Evolutionary conservation across 2,797 vertebrate species (phyloP), one percentile per base, ranked within the genome.

Genomic region (Salmo trutta): DNA sequence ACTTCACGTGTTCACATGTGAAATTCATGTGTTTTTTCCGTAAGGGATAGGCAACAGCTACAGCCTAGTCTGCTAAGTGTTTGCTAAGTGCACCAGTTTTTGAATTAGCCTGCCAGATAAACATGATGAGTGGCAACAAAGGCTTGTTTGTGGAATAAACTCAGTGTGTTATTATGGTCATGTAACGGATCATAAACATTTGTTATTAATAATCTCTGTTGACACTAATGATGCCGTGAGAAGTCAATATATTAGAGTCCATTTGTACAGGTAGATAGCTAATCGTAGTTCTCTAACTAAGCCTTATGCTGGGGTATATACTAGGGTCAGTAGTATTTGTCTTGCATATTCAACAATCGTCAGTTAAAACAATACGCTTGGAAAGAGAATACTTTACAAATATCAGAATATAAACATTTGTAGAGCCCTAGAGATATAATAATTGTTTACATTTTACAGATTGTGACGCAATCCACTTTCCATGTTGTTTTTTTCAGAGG

Each of bases 171-270:
- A 54, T 76, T 73, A 24, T 19, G 54, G 67, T 59, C 71, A 69
- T 27, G 41, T 56, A 68, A 69, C 65, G 27, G 36, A 27, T 41
- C 41, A 69, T 70, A 64, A 71, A 71, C 3, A 33, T 66, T 52
- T 21, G 15, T 69, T 68, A 41, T 72, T 66, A 75, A 68, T 80
- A n/a, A 19, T 67, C 52, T 15, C 51, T 67, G 36, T 33, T 72
- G 5, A 73, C 41, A 19, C 36, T 17, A 29, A 7, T 2, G 64
- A 21, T 71, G n/a, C 53, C 0, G 33, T 64, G 29, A 29, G 16
- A 2, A n/a, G 29, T 8, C n/a, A 51, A 14, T 75, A 16, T 59
- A 31, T 41, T 36, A 33, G 56, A 33, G 65, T 31, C 31, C 14
- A 33, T 67, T 67, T 33, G 65, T 6, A 27, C 15, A 33, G 16